Evolutionary conservation across 2,888 invertebrate species (phyloP), one percentile per base, ranked within the genome.

Genomic region (Harpalus rufipes): DNA sequence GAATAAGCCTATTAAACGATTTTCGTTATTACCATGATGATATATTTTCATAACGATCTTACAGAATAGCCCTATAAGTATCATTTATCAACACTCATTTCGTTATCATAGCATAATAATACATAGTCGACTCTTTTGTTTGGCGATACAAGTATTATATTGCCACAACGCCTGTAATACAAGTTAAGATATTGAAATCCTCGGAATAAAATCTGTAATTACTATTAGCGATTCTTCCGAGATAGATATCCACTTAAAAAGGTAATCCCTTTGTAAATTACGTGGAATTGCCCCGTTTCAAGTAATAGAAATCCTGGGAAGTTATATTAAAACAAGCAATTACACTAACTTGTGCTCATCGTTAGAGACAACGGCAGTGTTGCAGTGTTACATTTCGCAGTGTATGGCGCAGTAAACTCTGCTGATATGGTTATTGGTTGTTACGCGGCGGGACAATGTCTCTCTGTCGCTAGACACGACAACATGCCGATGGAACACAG

Each of bases 361-460:
- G 61, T 61, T 61, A 61, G 61, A 16, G 10, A 51, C 44, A 21
- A 61, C 61, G 61, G 10, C 61, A 61, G 16, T 18, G 59, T 59
- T 59, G 14, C 58, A 59, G 14, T 59, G 58, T 59, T 59, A 18
- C 61, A 61, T 61, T 61, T 61, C 25, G 61, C 61, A 10, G 10
- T 61, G 61, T 61, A 61, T 61, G 18, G 21, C 61, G 61, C 61
- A 18, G 61, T 61, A 61, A 61, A 16, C 21, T 10, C 21, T 7
- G 7, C 18, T 10, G 61, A 61, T 61, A 61, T 61, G 61, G 61
- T 61, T 61, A 61, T 61, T 18, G 61, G 61, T 61, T 61, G 61
- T 61, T 61, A 61, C 18, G 61, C 21, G 61, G 61, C 18, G 61
- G 10, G 61, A 18, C 61, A 21, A 61, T 21, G 61, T 61, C 61